Evolutionary conservation across 2,888 invertebrate genomes (phyloP).

Genomic region (Acholoe squamosa): DNA sequence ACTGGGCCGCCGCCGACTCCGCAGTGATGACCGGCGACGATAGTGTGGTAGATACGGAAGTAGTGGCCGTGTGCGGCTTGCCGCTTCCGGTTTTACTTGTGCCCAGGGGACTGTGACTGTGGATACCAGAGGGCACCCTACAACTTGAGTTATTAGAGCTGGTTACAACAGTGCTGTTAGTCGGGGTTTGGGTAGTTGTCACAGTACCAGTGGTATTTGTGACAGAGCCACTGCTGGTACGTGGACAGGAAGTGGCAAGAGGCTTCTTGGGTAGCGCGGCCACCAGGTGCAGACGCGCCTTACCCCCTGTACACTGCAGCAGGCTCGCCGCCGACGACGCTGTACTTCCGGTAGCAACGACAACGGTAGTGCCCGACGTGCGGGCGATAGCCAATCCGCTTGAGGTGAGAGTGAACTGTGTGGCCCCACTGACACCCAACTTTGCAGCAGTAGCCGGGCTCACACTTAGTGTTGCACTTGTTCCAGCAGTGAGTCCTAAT

Average conservation of each 20-base stretch:
- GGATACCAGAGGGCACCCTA: not conserved
- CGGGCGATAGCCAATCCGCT: not conserved
- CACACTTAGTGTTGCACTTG: slow-evolving; percentile 2
- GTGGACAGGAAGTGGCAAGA: not conserved
- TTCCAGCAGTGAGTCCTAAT: not conserved
- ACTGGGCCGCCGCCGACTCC: slow-evolving; percentile 35
- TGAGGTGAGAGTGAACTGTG: slow-evolving; percentile 24
- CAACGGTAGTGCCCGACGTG: not conserved
- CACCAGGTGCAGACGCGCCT: slow-evolving; percentile 34
- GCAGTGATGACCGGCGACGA: not conserved
- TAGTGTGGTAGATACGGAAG: not conserved
- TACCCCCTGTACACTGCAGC: slow-evolving; percentile 10
- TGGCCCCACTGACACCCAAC: not conserved
- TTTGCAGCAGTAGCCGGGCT: slow-evolving; percentile 47
- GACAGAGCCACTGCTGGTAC: slow-evolving; percentile 30
- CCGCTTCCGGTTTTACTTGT: not conserved
- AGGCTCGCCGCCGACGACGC: slow-evolving; percentile 39
- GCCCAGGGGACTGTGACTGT: not conserved
- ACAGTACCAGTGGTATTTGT: slow-evolving; percentile 41
- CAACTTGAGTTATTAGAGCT: not conserved
- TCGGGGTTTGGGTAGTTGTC: slow-evolving; percentile 4
- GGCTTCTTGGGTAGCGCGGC: slow-evolving; percentile 18
- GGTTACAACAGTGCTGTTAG: slow-evolving; percentile 47
- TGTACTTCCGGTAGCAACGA: slow-evolving; percentile 20
- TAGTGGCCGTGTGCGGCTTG: not conserved